phyloP scores from a whole-genome alignment of 2,113 vertebrate species.

The Guaruba guarouba region DNA sequence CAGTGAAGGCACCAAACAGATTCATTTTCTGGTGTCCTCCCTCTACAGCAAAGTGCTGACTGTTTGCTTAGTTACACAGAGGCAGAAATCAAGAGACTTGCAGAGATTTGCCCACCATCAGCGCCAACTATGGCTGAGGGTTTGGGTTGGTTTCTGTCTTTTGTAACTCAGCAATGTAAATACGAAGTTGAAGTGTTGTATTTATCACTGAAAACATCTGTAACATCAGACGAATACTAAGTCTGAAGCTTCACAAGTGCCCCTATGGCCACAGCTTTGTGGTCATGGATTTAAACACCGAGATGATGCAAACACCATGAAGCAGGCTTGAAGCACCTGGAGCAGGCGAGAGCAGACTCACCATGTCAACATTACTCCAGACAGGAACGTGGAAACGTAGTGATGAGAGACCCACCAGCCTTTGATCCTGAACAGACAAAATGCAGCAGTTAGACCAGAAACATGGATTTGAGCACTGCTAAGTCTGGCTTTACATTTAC shows the following conservation, averaged over 20 bases:
- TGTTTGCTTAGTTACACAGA: neutral
- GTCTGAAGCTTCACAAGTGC: neutral
- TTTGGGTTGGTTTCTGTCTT: neutral
- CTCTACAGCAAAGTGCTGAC: neutral
- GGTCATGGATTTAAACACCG: neutral
- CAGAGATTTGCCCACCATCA: neutral
- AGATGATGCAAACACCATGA: neutral
- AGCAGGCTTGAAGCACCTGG: neutral
- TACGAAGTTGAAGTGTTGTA: neutral
- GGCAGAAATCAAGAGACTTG: neutral
- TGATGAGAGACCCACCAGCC: constrained; percentile 99
- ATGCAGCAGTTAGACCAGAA: neutral
- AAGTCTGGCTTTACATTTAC: neutral
- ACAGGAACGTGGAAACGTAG: constrained; percentile 95
- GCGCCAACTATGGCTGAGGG: neutral
- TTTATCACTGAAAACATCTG: neutral
- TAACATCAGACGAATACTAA: neutral
- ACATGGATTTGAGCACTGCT: neutral
- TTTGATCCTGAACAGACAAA: constrained; percentile 83
- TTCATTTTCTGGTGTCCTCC: neutral
- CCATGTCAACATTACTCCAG: constrained; percentile 98
- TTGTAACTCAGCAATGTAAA: neutral
- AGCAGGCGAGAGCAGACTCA: constrained; percentile 67
- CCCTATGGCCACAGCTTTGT: neutral
- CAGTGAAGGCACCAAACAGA: neutral